Base-by-base conservation (phyloP, 2,888 invertebrate genomes). In the Eilema caniola region DNA sequence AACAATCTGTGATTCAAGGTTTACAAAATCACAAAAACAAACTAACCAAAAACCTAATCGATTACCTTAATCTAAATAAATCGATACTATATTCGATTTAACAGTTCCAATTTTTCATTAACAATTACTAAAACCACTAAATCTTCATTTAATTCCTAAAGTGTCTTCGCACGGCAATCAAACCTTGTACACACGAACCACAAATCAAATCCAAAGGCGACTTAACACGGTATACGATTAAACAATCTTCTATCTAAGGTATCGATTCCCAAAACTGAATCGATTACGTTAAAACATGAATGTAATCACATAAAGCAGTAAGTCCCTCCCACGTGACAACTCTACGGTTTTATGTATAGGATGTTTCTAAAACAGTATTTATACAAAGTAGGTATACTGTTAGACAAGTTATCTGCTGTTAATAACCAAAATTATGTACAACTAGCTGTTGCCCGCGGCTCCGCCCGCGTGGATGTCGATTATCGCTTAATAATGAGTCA, bases 211-310 rank as follows among this genome's bases (percentile, higher is more conserved):
- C 8, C 28, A 53, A 66, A 75, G 59, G 59, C 59, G 24, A 78
- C 64, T 77, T 75, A 74, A 74, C 75, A 81, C 66, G 65, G 53
- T 72, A 73, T 80, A 73, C 72, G 81, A 78, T 77, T 74, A 74
- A 81, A 79, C 75, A 79, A 76, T 73, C 53, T 57, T 73, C 75
- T 80, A 82, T 75, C 77, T 24, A 72, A 71, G n/a, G 70, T 68
- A 77, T 79, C 75, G 67, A 77, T 75, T 70, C 81, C 73, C 82
- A 84, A 84, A 86, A 83, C 76, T 81, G 70, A 84, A 80, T 85
- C 84, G 85, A 86, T 83, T 82, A 80, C 72, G 77, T 80, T 78
- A 75, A 76, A 83, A 83, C 77, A 75, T 74, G 74, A 73, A 82
- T 83, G 76, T 73, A 78, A 83, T 83, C 83, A 80, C 81, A 81